A percentile compares a stretch with the other conserved stretches of the same genome.
phyloP scores from a whole-genome alignment of 2,888 invertebrate species.

The Nemoura dubitans region DNA sequence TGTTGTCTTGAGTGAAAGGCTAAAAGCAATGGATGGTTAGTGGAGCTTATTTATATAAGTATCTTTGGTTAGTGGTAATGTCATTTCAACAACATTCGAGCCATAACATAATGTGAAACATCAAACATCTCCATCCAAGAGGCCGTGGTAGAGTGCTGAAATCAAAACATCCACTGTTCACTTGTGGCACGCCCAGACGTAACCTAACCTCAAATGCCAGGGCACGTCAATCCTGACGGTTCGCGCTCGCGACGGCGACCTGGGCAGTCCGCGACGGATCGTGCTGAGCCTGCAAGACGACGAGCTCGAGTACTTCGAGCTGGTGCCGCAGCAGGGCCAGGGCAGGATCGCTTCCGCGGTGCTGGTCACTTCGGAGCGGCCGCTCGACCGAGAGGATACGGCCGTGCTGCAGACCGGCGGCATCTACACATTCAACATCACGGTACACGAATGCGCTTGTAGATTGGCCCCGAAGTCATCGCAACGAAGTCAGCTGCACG shows the following conservation, averaged over 20 bases:
- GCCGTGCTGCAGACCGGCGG: slow-evolving; percentile 80
- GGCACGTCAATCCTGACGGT: slow-evolving; percentile 75
- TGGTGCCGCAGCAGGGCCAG: slow-evolving; percentile 63
- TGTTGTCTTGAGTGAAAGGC: no score
- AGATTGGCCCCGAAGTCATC: not conserved
- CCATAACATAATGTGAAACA: no score
- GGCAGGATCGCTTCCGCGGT: slow-evolving; percentile 59
- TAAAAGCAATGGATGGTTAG: no score
- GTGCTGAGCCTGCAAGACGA: slow-evolving; percentile 76
- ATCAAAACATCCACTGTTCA: no score
- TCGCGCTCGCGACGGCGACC: slow-evolving; percentile 82
- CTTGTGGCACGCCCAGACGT: no score
- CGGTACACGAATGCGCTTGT: slow-evolving; percentile 58
- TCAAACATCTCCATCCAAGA: no score
- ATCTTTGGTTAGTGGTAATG: no score
- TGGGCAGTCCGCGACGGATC: slow-evolving; percentile 75
- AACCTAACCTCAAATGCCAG: slow-evolving; percentile 54
- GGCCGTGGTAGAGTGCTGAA: no score
- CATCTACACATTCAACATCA: slow-evolving; percentile 75
- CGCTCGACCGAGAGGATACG: slow-evolving; percentile 79
- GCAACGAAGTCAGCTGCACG: no score
- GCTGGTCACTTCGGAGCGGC: slow-evolving; percentile 69
- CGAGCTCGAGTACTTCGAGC: slow-evolving; percentile 71
- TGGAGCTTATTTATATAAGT: no score
- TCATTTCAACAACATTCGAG: no score